Evolutionary conservation across 2,797 vertebrate species (phyloP).

Genomic region (Pseudochirops corinnae): DNA sequence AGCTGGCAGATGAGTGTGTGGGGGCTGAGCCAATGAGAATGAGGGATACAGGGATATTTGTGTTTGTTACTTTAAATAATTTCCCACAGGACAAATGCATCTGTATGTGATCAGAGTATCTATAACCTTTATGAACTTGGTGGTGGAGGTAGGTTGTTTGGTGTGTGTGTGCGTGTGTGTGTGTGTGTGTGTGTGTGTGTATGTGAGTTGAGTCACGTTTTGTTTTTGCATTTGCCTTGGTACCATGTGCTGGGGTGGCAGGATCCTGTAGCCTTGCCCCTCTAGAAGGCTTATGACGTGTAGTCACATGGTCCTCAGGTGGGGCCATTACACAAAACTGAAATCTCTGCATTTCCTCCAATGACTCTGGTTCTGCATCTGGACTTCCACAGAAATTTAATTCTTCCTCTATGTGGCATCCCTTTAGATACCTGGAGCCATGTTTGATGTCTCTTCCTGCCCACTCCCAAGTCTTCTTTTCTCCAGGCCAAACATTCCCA

Average conservation of each 20-base stretch:
- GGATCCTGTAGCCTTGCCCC: neutral
- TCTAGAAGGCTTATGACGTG: neutral
- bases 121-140: neutral
- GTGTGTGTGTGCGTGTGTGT: neutral
- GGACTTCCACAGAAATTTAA: neutral
- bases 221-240: neutral
- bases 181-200: too few species aligned
- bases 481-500: neutral
- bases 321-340: neutral
- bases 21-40: neutral
- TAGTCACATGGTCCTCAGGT: neutral
- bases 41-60: neutral
- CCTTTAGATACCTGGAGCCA: neutral
- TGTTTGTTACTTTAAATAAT: neutral
- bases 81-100: neutral
- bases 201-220: neutral
- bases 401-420: neutral
- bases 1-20: neutral
- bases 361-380: too few species aligned
- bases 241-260: neutral
- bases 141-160: neutral
- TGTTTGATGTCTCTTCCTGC: neutral
- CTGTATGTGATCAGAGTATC: neutral
- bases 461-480: neutral
- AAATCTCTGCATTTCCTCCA: neutral